A percentile compares a stretch with the other conserved stretches of the same genome.
Conservation (phyloP, 2,888 invertebrate species). For the Dryadula phaetusa region DNA sequence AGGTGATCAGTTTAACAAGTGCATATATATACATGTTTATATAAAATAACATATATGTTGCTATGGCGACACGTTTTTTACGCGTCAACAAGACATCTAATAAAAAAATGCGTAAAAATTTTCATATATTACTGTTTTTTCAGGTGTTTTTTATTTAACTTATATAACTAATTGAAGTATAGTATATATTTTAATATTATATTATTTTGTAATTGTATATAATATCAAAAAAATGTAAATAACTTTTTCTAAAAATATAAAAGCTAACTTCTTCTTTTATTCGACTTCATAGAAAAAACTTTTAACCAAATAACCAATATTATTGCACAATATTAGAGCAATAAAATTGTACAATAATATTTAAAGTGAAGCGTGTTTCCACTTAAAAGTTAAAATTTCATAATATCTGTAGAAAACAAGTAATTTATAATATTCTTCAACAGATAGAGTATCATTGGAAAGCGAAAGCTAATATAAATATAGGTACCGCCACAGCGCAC, state of each 20-base stretch:
- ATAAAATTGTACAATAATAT: neutral
- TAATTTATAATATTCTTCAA: neutral
- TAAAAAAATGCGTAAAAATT: too few species aligned
- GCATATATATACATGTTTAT: too few species aligned
- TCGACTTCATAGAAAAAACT: neutral
- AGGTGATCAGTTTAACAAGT: too few species aligned
- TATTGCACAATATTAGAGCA: neutral
- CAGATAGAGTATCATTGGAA: constrained; percentile 82
- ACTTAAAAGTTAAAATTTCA: neutral
- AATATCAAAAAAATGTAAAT: neutral
- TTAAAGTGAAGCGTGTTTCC: neutral
- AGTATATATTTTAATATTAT: neutral
- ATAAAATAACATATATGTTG: too few species aligned
- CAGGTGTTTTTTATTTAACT: neutral
- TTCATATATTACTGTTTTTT: too few species aligned
- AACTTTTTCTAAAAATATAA: neutral
- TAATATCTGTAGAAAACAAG: neutral
- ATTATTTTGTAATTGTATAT: neutral
- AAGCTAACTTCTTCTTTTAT: neutral
- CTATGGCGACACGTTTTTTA: too few species aligned
- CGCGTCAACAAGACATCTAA: too few species aligned
- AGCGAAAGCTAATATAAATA: constrained; percentile 88
- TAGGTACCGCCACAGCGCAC: constrained; percentile 88
- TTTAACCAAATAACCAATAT: neutral
- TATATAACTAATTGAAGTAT: neutral